Evolutionary conservation across 2,113 vertebrate genomes (phyloP).

Genomic region (Turnix velox): DNA sequence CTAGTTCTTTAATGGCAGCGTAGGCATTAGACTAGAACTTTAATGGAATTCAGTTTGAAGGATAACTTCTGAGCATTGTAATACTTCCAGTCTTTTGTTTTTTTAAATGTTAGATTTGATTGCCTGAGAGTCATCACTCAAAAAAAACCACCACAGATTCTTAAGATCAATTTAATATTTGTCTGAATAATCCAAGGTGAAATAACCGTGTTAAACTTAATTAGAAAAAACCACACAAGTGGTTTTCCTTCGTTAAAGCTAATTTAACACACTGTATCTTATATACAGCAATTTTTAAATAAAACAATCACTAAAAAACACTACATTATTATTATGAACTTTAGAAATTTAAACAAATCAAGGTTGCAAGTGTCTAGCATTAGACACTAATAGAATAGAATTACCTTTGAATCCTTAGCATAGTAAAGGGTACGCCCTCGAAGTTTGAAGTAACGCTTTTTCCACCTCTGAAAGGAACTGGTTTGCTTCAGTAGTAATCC

Average conservation of each 20-base stretch:
- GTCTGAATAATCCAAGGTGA: background rate
- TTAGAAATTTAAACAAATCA: background rate
- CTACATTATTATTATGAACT: background rate
- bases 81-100: background rate
- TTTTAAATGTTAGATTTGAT: background rate
- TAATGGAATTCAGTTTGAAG: background rate
- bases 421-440: constrained; percentile 97
- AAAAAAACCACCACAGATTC: rapidly evolving
- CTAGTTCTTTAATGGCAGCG: background rate
- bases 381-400: background rate
- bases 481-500: constrained; percentile 96
- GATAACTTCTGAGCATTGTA: background rate
- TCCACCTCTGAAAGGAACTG: constrained; percentile 99
- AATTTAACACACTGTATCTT: background rate
- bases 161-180: background rate
- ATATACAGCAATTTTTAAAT: background rate
- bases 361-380: background rate
- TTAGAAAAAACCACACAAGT: background rate
- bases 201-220: background rate
- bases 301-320: background rate
- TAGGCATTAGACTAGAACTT: background rate
- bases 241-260: background rate
- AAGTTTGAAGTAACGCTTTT: constrained; percentile 97
- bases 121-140: background rate
- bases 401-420: constrained; percentile 98